Base-by-base conservation (phyloP, 2,113 vertebrate species). In the Tachysurus fulvidraco region DNA sequence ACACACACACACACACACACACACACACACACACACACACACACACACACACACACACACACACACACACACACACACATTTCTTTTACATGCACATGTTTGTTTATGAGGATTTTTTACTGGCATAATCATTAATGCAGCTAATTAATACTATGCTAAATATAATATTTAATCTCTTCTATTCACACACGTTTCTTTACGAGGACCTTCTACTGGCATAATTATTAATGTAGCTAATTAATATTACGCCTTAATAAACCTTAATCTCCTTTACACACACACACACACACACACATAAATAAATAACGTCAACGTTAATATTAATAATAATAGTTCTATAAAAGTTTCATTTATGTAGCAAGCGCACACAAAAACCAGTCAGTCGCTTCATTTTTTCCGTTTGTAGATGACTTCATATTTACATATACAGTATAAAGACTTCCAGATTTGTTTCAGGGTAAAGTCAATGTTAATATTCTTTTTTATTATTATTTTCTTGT, bases 1-100 rank as follows among this genome's bases (percentile, higher is more conserved):
- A n/a, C 23, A n/a, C 73, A 76, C 69, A 73, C 67, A 67, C 65
- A 69, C 28, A 69, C 28, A 69, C 65, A 74, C 44, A 14, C 74
- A 52, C 21, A 77, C 25, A 52, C 21, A 77, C 44, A 23, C 23
- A n/a, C 73, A 76, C 69, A 73, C 67, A 67, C 65, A 69, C 28
- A 76, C 1, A 14, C 10, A 13, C 8, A 25, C 46, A n/a, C 44
- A n/a, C 23, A n/a, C 73, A 76, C 69, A 73, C 67, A 67, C 65
- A 69, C 28, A 69, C 28, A 69, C 65, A 74, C 44, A 14, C 74
- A 52, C 21, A 77, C 25, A 52, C 21, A 77, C 44, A 23, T 50
- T 50, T 50, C 60, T 19, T 25, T 62, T 28, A 28, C 64, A 67
- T 11, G n/a, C n/a, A 12, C 64, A 65, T 8, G 46, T 50, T 50